Evolutionary conservation across 2,113 vertebrate genomes (phyloP).

Genomic region (Lanius ludovicianus): DNA sequence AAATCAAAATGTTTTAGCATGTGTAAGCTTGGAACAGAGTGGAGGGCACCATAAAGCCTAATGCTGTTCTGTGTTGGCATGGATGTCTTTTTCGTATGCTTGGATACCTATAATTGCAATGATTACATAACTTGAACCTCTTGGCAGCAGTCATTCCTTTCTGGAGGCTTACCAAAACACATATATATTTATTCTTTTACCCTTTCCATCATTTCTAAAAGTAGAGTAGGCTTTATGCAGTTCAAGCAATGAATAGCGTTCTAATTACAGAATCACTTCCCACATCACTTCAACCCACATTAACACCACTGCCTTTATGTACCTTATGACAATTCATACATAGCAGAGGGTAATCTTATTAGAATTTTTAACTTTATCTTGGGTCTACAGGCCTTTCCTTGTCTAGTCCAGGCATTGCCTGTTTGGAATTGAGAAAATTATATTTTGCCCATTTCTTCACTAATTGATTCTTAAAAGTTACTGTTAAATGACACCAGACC

Average conservation of each 20-base stretch:
- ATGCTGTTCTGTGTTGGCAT: not conserved
- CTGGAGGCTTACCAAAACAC: not conserved
- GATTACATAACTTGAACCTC: not conserved
- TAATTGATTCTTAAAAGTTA: constrained; percentile 55
- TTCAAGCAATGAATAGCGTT: not conserved
- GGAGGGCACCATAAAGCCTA: not conserved
- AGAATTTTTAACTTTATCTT: constrained; percentile 66
- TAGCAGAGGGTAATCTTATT: constrained; percentile 28
- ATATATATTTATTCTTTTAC: not conserved
- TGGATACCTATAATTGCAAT: not conserved
- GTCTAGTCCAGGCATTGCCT: not conserved
- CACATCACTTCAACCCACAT: not conserved
- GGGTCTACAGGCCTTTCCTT: constrained; percentile 23
- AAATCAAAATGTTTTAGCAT: not conserved
- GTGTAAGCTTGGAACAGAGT: not conserved
- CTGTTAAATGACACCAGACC: not conserved
- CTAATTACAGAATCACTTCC: not conserved
- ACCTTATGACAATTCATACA: constrained; percentile 35
- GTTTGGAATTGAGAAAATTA: constrained; percentile 60
- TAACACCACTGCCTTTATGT: not conserved
- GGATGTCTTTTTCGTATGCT: not conserved
- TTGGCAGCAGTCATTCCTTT: not conserved
- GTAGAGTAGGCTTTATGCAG: not conserved
- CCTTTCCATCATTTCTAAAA: not conserved
- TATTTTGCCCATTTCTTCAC: constrained; percentile 47